Conservation (phyloP, 2,113 vertebrate genomes). For the Holacanthus passer region DNA sequence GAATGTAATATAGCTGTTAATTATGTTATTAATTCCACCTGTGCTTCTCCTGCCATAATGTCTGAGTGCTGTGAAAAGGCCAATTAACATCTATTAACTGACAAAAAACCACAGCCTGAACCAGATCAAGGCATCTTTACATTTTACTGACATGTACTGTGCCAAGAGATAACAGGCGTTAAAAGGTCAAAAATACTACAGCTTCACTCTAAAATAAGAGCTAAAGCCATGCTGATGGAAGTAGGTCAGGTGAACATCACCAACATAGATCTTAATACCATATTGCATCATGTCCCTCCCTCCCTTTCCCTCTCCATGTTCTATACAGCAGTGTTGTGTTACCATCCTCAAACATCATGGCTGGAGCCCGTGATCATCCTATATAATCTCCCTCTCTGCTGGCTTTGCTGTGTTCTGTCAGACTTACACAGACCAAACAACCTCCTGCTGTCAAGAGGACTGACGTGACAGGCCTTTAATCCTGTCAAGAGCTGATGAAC, state of each 20-base stretch:
- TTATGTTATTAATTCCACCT: background rate
- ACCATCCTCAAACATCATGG: conserved; percentile 22
- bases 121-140: background rate
- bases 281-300: conserved; percentile 29
- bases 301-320: background rate
- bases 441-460: background rate
- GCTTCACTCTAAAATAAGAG: background rate
- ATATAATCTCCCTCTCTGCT: conserved; percentile 22
- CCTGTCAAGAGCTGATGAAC: conserved; percentile 45
- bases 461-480: conserved; percentile 48
- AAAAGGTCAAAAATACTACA: background rate
- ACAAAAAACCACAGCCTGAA: background rate
- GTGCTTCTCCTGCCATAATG: background rate
- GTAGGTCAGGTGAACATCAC: conserved; percentile 36
- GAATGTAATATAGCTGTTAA: background rate
- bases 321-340: background rate
- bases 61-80: background rate
- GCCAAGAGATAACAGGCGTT: background rate
- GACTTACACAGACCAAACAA: conserved; percentile 7
- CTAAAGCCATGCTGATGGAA: background rate
- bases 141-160: background rate
- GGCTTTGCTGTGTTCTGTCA: background rate
- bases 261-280: conserved; percentile 29
- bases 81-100: background rate
- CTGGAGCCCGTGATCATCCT: background rate